Conservation (phyloP, 92 coral and sea anemone genomes). For the Parazoanthus swiftii region DNA sequence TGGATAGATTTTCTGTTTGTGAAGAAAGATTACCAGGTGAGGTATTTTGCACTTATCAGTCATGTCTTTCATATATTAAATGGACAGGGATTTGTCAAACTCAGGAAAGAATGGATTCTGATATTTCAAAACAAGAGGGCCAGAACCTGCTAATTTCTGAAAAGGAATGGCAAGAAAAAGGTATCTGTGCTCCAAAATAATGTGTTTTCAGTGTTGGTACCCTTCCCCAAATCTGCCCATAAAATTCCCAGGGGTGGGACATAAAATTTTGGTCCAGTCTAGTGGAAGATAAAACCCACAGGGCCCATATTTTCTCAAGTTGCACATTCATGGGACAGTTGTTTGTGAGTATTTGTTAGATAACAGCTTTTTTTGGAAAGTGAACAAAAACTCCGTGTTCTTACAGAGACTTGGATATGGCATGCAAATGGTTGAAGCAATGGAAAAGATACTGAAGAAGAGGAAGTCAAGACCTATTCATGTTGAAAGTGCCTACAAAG, state of each 20-base stretch:
- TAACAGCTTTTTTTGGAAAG: not conserved
- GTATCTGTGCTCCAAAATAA: too few relatives aligned
- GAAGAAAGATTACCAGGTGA: slow-evolving; percentile 89
- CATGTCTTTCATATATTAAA: not conserved
- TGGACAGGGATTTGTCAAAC: too few relatives aligned
- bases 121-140: too few relatives aligned
- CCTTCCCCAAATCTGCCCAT: too few relatives aligned
- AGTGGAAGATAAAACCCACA: too few relatives aligned
- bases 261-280: too few relatives aligned
- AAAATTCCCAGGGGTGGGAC: too few relatives aligned
- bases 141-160: too few relatives aligned
- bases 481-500: slow-evolving; percentile 85
- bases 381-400: not conserved
- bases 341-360: not conserved
- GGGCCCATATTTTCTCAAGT: too few relatives aligned
- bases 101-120: too few relatives aligned
- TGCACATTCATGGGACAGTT: not conserved
- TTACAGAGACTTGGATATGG: slow-evolving; percentile 84
- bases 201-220: too few relatives aligned
- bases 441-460: slow-evolving; percentile 67
- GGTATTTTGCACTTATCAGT: slow-evolving; percentile 15
- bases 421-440: slow-evolving; percentile 54
- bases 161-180: too few relatives aligned
- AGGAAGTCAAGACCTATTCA: slow-evolving; percentile 68
- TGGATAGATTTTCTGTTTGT: slow-evolving; percentile 97